Conservation (phyloP, 2,888 invertebrate genomes). For the Lasioglossum pauxillum region DNA sequence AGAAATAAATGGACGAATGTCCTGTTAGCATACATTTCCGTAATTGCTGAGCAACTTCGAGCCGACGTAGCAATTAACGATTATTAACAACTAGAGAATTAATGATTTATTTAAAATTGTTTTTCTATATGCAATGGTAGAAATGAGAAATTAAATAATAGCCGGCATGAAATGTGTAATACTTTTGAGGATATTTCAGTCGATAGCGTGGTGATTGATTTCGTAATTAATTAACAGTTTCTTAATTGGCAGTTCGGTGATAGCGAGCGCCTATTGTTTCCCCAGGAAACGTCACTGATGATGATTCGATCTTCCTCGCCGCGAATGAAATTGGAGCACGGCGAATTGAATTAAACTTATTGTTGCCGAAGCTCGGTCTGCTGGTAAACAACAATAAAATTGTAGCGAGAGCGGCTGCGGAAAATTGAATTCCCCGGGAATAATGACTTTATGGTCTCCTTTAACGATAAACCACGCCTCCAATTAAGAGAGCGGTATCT, state of each 20-base stretch:
- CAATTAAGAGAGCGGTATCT: not conserved
- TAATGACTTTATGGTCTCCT: not conserved
- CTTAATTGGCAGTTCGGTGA: not conserved
- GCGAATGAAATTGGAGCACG: not conserved
- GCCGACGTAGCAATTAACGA: not conserved
- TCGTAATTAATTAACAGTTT: too few species aligned
- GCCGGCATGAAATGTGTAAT: not conserved
- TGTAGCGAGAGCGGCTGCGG: not conserved
- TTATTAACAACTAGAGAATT: not conserved
- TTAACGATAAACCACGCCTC: slow-evolving; percentile 4
- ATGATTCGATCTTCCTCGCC: not conserved
- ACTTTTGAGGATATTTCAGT: not conserved
- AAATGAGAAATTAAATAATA: too few species aligned
- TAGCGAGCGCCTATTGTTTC: not conserved
- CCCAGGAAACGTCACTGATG: not conserved
- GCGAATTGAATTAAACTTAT: not conserved
- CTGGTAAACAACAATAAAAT: not conserved
- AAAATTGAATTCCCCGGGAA: not conserved
- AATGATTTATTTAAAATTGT: not conserved
- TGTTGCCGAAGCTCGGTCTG: not conserved
- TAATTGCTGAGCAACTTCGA: not conserved
- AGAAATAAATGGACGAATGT: not conserved
- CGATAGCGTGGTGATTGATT: not conserved
- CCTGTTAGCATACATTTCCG: not conserved
- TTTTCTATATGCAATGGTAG: not conserved